A percentile compares a stretch with the other conserved stretches of the same genome.
These are phyloP conservation scores for Opisthograptis luteolata DNA, from an alignment of 2,888 invertebrate genomes.

Conservation along the genomic window DNA sequence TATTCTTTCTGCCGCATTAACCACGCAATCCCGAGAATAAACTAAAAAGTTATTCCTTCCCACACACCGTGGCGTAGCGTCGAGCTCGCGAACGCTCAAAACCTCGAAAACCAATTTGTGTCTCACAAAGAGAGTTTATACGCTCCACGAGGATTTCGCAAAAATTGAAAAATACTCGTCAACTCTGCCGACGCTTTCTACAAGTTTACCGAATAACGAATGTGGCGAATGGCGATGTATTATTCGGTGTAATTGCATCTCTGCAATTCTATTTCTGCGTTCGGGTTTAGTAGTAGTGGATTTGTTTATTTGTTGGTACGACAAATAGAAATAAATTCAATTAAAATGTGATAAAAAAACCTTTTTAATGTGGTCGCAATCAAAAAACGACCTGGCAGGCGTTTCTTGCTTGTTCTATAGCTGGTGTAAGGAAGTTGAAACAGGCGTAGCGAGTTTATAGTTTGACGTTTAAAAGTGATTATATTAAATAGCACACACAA, in stretches of 20 bases:
- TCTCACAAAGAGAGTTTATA: conserved; percentile 54
- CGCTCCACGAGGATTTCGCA: conserved; percentile 47
- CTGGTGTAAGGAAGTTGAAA: too few relatives aligned
- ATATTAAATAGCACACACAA: too few relatives aligned
- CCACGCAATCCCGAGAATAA: background rate
- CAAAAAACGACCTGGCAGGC: too few relatives aligned
- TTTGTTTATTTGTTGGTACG: too few relatives aligned
- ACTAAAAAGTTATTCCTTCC: conserved; percentile 8
- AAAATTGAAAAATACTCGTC: conserved; percentile 54
- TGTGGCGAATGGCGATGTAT: background rate
- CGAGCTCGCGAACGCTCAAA: conserved; percentile 9
- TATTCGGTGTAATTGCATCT: conserved; percentile 11
- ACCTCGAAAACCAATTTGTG: conserved; percentile 57
- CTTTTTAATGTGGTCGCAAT: too few relatives aligned
- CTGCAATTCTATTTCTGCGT: background rate
- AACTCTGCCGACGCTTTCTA: conserved; percentile 8
- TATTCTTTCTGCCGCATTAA: too few relatives aligned
- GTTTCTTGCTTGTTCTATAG: too few relatives aligned
- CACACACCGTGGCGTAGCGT: conserved; percentile 6
- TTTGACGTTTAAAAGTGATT: too few relatives aligned
- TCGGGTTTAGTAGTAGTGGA: too few relatives aligned
- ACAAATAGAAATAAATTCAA: too few relatives aligned
- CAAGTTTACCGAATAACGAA: conserved; percentile 18
- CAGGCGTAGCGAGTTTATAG: too few relatives aligned
- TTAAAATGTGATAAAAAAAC: too few relatives aligned